These are phyloP conservation scores for Batillaria attramentaria DNA, from an alignment of 1,140 invertebrate species.

Conservation along the genomic window DNA sequence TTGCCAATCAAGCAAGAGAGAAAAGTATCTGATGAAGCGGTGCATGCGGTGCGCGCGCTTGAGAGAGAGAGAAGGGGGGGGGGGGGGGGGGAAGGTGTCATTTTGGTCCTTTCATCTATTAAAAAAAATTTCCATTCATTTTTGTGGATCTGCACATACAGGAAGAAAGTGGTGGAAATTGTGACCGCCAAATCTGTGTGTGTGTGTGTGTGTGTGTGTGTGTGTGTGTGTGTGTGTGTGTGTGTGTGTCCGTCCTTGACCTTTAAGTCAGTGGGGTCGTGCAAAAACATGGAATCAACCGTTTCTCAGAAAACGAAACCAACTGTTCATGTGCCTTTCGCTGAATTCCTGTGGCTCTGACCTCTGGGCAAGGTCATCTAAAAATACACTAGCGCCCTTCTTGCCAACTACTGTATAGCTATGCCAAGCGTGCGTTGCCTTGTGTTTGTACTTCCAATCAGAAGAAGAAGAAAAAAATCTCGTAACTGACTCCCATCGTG, in stretches of 20 bases:
- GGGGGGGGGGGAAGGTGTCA: not conserved
- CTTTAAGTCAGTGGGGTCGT: not conserved
- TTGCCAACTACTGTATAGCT: no score
- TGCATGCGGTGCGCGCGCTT: not conserved
- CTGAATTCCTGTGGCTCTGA: not conserved
- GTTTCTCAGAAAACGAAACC: no score
- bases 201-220: not conserved
- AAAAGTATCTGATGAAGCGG: not conserved
- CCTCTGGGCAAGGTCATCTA: no score
- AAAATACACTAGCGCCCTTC: no score
- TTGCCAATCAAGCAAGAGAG: constrained; percentile 49
- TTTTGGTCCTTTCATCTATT: not conserved
- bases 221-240: constrained; percentile 19
- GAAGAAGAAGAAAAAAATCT: no score
- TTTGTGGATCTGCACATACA: no score
- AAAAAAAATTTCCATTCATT: not conserved
- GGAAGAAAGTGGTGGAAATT: not conserved
- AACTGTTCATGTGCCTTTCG: not conserved
- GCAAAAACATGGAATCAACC: no score
- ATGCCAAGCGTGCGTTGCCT: no score
- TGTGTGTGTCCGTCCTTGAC: not conserved
- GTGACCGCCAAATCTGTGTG: not conserved
- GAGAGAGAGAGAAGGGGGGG: not conserved
- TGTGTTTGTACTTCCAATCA: no score
- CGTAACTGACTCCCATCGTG: no score